Conservation (phyloP, 1,140 invertebrate genomes). For the Mizuhopecten yessoensis region DNA sequence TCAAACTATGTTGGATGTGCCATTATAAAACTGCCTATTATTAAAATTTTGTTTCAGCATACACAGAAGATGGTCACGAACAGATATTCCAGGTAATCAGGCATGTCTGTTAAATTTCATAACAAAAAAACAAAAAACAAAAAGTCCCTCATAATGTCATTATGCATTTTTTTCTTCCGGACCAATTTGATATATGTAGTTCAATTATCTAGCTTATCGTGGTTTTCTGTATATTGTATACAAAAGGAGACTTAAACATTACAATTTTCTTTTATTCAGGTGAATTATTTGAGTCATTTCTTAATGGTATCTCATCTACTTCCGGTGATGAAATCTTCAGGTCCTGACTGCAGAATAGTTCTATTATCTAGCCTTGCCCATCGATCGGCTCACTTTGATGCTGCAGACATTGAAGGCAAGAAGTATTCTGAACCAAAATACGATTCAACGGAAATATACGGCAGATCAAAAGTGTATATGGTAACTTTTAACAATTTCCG, state of each 20-base stretch:
- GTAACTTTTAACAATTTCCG: neutral
- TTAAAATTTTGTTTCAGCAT: conserved; percentile 52
- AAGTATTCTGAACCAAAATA: conserved; percentile 6
- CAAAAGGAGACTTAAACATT: too few relatives aligned
- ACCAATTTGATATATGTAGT: too few relatives aligned
- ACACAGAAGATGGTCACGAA: conserved; percentile 67
- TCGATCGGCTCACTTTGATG: conserved; percentile 52
- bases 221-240: too few relatives aligned
- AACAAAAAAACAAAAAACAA: too few relatives aligned
- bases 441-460: neutral
- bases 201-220: too few relatives aligned
- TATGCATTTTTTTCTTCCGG: too few relatives aligned
- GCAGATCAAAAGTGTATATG: neutral
- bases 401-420: conserved; percentile 13
- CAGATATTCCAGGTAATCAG: conserved; percentile 62
- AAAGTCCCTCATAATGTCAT: too few relatives aligned
- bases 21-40: too few relatives aligned
- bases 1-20: too few relatives aligned
- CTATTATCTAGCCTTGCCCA: conserved; percentile 64
- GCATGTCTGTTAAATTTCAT: too few relatives aligned
- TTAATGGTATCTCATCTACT: conserved; percentile 61
- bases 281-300: conserved; percentile 66
- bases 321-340: conserved; percentile 61
- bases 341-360: conserved; percentile 62
- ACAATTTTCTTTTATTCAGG: too few relatives aligned